These are phyloP conservation scores for Crocidura indochinensis DNA, from an alignment of 2,797 vertebrate genomes.

Conservation along the genomic window DNA sequence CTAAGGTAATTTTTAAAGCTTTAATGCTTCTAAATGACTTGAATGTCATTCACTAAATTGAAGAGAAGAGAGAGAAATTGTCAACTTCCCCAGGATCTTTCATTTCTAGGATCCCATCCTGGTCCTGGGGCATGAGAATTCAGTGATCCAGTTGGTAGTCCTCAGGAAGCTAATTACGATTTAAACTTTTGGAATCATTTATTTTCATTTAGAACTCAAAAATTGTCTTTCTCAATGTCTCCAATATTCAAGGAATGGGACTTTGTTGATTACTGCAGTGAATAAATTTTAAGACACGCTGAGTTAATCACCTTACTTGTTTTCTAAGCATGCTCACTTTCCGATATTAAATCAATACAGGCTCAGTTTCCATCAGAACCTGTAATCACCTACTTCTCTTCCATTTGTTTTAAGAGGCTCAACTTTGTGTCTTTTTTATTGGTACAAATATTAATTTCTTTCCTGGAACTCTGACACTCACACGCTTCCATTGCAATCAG, in stretches of 20 bases:
- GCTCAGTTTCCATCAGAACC: background rate
- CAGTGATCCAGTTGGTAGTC: too few relatives aligned
- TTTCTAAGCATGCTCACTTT: background rate
- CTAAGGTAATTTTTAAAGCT: background rate
- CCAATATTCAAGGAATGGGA: background rate
- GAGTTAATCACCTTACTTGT: background rate
- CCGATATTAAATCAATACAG: background rate
- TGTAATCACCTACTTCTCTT: background rate
- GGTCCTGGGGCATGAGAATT: too few relatives aligned
- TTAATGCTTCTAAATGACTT: conserved; percentile 30
- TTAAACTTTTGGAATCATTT: background rate
- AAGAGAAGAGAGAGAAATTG: conserved; percentile 19
- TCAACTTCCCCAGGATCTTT: background rate
- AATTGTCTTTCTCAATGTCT: background rate
- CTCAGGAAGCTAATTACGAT: too few relatives aligned
- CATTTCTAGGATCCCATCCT: too few relatives aligned
- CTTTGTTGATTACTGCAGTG: background rate
- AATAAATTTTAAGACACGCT: background rate
- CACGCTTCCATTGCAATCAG: background rate
- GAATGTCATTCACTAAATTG: conserved; percentile 17
- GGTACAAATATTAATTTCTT: background rate
- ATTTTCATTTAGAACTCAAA: background rate
- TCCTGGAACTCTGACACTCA: conserved; percentile 1
- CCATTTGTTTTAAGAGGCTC: background rate
- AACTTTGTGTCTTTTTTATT: background rate